A percentile compares a stretch with the other conserved stretches of the same genome.
phyloP scores from a whole-genome alignment of 35 echinoderm and acorn worm genomes.

The Acanthaster planci region DNA sequence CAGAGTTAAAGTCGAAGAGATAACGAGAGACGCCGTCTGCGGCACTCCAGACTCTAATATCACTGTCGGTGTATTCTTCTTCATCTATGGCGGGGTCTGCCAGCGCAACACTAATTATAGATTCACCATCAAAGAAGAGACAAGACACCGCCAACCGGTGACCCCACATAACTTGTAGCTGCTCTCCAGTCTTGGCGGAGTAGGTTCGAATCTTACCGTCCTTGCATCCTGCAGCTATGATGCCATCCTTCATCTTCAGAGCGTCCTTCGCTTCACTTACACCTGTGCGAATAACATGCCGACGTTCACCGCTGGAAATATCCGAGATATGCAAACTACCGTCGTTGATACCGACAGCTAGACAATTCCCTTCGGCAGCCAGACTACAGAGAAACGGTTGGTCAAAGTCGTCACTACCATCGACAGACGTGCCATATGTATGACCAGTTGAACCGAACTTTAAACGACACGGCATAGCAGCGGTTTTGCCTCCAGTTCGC shows the following conservation, averaged over 20 bases:
- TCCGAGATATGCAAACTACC: not conserved
- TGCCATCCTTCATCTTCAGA: not conserved
- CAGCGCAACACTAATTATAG: not conserved
- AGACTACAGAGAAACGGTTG: not conserved
- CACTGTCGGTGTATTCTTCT: no score
- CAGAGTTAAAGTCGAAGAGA: not conserved
- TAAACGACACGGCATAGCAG: not conserved
- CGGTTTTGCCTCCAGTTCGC: not conserved
- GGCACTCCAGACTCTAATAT: not conserved
- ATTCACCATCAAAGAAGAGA: not conserved
- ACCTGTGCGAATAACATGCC: not conserved
- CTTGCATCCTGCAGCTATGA: not conserved
- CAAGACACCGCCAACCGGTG: not conserved
- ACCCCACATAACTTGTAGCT: not conserved
- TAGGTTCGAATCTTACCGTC: not conserved
- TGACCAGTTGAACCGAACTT: not conserved
- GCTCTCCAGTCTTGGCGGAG: not conserved
- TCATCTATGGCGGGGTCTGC: not conserved
- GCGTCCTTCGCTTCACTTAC: not conserved
- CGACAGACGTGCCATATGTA: no score
- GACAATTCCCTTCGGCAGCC: not conserved
- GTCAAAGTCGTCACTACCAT: not conserved
- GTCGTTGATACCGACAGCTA: not conserved
- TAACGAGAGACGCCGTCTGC: not conserved
- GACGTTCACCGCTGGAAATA: not conserved